Percentiles rank a stretch among this genome's conserved stretches.
phyloP scores from a whole-genome alignment of 2,888 invertebrate genomes.

The Drosophila eohydei region DNA sequence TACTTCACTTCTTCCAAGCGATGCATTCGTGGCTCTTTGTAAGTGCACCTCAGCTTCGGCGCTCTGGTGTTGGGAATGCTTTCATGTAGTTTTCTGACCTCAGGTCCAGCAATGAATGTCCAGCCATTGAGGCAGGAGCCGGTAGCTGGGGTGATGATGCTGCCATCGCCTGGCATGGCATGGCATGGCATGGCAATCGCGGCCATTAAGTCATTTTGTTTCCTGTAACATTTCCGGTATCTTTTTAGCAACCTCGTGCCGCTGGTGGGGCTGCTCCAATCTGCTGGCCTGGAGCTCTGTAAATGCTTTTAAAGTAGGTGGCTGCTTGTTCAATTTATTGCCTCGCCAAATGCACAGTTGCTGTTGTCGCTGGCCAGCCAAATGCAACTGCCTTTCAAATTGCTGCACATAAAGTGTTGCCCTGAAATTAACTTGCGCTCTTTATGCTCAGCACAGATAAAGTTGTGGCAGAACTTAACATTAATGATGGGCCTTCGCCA shows the following conservation, averaged over 20 bases:
- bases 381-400: conserved; percentile 53
- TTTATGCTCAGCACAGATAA: conserved; percentile 54
- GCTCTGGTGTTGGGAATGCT: conserved; percentile 30
- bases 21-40: conserved; percentile 30
- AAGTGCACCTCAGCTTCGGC: conserved; percentile 43
- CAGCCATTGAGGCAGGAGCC: conserved; percentile 13
- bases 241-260: conserved; percentile 68
- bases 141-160: conserved; percentile 10
- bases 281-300: conserved; percentile 30
- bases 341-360: conserved; percentile 64
- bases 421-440: conserved; percentile 64
- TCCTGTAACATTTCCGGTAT: conserved; percentile 79
- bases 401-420: conserved; percentile 63
- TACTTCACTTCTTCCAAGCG: conserved; percentile 5
- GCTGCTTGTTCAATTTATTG: conserved; percentile 73
- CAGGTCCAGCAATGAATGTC: conserved; percentile 65
- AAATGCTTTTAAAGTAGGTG: conserved; percentile 76
- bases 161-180: conserved; percentile 38
- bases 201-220: conserved; percentile 79
- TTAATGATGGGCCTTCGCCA: conserved; percentile 31
- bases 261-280: conserved; percentile 12
- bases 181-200: conserved; percentile 70
- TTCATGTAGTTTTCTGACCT: conserved; percentile 60
- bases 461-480: conserved; percentile 34
- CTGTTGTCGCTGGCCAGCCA: conserved; percentile 32